Evolutionary conservation across 2,888 invertebrate species (phyloP).

Genomic region (Pyrgus malvae): DNA sequence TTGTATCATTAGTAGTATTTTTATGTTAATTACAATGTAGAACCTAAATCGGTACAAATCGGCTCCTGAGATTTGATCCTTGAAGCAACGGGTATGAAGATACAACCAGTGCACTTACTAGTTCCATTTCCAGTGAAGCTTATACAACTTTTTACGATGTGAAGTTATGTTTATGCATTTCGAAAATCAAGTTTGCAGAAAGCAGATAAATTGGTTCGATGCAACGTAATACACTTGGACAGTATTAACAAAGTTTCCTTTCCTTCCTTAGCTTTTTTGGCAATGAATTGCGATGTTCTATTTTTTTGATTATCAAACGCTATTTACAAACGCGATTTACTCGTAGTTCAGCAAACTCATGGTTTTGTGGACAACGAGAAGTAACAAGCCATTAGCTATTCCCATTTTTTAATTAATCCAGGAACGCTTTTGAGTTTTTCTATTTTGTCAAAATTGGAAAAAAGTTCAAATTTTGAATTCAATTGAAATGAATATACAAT

Average conservation of each 20-base stretch:
- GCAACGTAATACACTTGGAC: conserved; percentile 61
- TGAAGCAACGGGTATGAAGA: not conserved
- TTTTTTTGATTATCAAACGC: conserved; percentile 29
- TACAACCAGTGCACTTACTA: not conserved
- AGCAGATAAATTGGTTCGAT: conserved; percentile 59
- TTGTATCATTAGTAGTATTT: no score
- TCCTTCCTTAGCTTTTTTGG: conserved; percentile 70
- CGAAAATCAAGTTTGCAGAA: conserved; percentile 38
- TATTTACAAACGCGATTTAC: conserved; percentile 25
- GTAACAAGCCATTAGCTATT: not conserved
- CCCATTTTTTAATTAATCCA: no score
- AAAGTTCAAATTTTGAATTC: no score
- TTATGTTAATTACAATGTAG: no score
- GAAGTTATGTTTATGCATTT: conserved; percentile 36
- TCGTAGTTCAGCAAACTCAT: not conserved
- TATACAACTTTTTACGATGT: conserved; percentile 2
- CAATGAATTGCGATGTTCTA: conserved; percentile 47
- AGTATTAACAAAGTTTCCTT: conserved; percentile 69
- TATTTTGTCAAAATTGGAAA: no score
- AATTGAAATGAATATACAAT: no score
- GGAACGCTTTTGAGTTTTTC: no score
- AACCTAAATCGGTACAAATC: no score
- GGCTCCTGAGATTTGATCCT: no score
- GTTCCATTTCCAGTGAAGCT: not conserved
- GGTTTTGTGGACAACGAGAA: not conserved